Evolutionary conservation across 1,140 invertebrate genomes (phyloP).

Genomic region (Euura saliciscinereae): DNA sequence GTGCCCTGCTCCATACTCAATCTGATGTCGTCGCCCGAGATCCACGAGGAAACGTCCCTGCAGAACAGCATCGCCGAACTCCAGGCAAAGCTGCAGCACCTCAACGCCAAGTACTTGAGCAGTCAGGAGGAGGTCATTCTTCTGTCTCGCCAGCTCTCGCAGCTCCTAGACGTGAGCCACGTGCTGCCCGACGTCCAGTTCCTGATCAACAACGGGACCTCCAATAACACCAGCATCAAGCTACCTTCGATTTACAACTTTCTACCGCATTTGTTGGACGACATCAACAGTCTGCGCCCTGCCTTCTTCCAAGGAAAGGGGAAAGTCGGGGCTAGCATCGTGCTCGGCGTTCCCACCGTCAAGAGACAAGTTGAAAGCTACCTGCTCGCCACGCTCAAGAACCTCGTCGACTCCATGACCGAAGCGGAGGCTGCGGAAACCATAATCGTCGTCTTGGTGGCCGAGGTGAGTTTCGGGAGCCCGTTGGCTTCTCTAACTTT

Average conservation of each 20-base stretch:
- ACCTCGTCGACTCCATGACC: conserved; percentile 82
- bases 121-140: conserved; percentile 61
- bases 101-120: conserved; percentile 63
- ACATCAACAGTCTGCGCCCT: conserved; percentile 78
- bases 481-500: background rate
- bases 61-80: conserved; percentile 66
- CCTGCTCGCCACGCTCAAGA: conserved; percentile 85
- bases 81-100: conserved; percentile 64
- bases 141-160: conserved; percentile 49
- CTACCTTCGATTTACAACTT: conserved; percentile 85
- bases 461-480: conserved; percentile 67
- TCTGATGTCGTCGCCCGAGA: conserved; percentile 47
- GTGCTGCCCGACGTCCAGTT: conserved; percentile 53
- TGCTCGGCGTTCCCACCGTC: conserved; percentile 90
- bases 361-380: conserved; percentile 89
- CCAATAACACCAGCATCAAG: conserved; percentile 52
- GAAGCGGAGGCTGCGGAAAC: conserved; percentile 78
- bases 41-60: conserved; percentile 60
- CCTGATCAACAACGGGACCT: conserved; percentile 47
- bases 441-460: conserved; percentile 89
- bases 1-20: conserved; percentile 50
- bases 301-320: conserved; percentile 79
- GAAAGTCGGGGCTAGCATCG: conserved; percentile 77
- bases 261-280: conserved; percentile 84
- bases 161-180: conserved; percentile 47